These are phyloP conservation scores for Oryzias curvinotus DNA, from an alignment of 2,113 vertebrate species.

Conservation along the genomic window DNA sequence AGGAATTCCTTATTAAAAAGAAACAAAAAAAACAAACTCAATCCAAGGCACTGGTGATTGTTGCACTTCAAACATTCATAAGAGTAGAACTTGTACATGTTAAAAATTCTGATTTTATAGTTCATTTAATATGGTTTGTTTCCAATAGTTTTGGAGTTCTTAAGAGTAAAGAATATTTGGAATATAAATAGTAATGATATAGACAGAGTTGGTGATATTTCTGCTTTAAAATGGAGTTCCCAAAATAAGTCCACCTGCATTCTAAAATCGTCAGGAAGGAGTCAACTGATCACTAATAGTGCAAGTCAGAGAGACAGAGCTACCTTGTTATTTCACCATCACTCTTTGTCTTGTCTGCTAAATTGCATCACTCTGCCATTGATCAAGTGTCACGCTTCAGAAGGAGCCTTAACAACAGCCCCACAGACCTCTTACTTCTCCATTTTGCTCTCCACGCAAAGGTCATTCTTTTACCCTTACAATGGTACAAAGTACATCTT, in stretches of 20 bases:
- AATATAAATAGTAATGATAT: no score
- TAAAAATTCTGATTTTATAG: no score
- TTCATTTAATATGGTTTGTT: no score
- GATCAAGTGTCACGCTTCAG: constrained; percentile 59
- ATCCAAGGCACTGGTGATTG: no score
- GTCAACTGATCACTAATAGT: not conserved
- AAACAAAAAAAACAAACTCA: no score
- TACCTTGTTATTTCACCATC: constrained; percentile 50
- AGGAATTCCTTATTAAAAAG: no score
- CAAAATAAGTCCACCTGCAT: not conserved
- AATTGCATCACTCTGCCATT: constrained; percentile 52
- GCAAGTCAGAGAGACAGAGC: constrained; percentile 6
- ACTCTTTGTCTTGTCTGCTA: constrained; percentile 46
- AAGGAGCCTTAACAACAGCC: constrained; percentile 37
- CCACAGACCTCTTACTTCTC: constrained; percentile 51
- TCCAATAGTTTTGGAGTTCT: no score
- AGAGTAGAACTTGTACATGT: no score
- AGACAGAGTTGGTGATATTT: no score
- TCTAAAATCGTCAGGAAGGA: not conserved
- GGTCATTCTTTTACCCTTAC: constrained; percentile 48
- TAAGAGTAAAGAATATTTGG: no score
- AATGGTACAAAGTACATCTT: constrained; percentile 26
- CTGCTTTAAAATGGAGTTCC: not conserved
- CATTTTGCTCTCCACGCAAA: constrained; percentile 45
- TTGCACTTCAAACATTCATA: no score